Evolutionary conservation across 2,113 vertebrate genomes (phyloP).

Genomic region (Prunella fulvescens): DNA sequence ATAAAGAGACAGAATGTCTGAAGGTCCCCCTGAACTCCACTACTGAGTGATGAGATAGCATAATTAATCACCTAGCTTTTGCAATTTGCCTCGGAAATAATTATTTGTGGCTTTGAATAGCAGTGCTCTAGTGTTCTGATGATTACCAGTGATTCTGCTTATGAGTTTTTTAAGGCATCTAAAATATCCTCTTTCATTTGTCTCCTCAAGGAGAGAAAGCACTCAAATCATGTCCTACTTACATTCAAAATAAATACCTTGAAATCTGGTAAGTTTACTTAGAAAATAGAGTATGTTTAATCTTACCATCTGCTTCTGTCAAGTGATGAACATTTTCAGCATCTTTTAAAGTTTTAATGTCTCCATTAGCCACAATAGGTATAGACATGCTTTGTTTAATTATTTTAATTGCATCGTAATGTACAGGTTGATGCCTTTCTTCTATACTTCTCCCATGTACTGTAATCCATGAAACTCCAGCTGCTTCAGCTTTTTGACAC

Average conservation of each 20-base stretch:
- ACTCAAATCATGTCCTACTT: neutral
- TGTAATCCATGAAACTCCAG: constrained; percentile 94
- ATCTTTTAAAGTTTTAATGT: constrained; percentile 87
- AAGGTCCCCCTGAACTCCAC: neutral
- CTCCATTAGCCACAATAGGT: constrained; percentile 93
- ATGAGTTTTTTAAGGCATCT: neutral
- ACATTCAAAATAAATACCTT: neutral
- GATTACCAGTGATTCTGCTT: neutral
- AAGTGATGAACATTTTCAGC: constrained; percentile 80
- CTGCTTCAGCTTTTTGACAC: constrained; percentile 91
- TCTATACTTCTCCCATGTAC: constrained; percentile 90
- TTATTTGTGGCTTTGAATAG: neutral
- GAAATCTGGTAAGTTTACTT: neutral
- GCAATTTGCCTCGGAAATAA: neutral
- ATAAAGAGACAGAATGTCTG: neutral
- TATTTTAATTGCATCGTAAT: constrained; percentile 91
- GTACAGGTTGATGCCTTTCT: constrained; percentile 94
- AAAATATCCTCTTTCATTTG: neutral
- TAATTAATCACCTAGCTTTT: constrained; percentile 14
- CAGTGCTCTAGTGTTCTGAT: neutral
- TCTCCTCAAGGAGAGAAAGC: neutral
- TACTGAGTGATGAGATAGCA: neutral
- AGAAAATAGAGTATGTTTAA: neutral
- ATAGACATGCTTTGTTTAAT: constrained; percentile 90
- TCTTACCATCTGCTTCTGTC: constrained; percentile 90